Percentiles rank a stretch among this genome's conserved stretches.
phyloP scores from a whole-genome alignment of 2,888 invertebrate genomes.

The Pyralis farinalis region DNA sequence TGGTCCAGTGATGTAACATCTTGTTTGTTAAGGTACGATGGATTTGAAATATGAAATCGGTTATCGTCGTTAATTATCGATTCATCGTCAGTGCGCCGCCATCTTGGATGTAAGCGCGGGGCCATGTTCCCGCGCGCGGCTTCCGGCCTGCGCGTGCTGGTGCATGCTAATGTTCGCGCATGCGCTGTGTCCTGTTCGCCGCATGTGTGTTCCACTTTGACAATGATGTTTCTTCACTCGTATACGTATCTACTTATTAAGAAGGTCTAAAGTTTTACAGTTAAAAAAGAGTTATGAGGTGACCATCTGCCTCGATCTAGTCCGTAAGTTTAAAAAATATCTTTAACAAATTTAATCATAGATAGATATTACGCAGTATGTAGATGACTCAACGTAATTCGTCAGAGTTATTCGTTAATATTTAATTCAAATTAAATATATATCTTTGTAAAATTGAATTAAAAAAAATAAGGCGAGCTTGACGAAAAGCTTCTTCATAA shows the following conservation, averaged over 20 bases:
- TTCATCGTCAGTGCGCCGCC: constrained; percentile 70
- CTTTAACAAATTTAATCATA: too few species aligned
- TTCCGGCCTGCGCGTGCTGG: constrained; percentile 72
- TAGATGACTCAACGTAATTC: too few species aligned
- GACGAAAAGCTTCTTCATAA: too few species aligned
- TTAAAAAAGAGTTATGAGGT: too few species aligned
- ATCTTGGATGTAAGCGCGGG: constrained; percentile 70
- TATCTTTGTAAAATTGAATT: too few species aligned
- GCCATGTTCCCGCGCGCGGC: constrained; percentile 69
- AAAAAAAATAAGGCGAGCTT: too few species aligned
- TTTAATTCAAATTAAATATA: too few species aligned
- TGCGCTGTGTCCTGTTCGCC: constrained; percentile 51
- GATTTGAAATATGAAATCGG: constrained; percentile 75
- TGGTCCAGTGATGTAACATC: constrained; percentile 70
- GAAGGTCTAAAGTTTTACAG: too few species aligned
- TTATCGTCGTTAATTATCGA: constrained; percentile 74
- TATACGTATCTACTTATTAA: neutral
- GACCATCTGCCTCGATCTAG: too few species aligned
- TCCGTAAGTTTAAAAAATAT: too few species aligned
- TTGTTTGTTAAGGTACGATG: constrained; percentile 53
- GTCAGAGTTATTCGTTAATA: too few species aligned
- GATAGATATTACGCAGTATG: too few species aligned
- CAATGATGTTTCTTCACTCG: constrained; percentile 2
- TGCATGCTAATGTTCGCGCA: constrained; percentile 73
- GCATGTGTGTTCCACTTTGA: constrained; percentile 52